Evolutionary conservation across 2,888 invertebrate genomes (phyloP), one percentile per base, ranked within the genome.

Genomic region (Caenorhabditis drosophilae): DNA sequence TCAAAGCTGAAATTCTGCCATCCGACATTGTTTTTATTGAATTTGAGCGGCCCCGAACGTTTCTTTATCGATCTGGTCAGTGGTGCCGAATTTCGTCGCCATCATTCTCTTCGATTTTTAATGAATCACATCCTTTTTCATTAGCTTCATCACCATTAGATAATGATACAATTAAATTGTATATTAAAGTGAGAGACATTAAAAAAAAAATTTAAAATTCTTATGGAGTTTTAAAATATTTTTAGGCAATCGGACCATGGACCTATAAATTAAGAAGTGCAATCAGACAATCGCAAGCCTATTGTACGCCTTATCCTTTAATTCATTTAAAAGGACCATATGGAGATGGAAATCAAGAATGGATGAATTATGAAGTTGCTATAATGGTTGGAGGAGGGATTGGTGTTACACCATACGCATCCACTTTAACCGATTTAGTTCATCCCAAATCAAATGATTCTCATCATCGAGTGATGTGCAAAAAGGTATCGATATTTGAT

Each of bases 311-410:
- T 1, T 81, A 73, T 47, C 83, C 83, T 0, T 53, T 76, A 36
- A 69, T 83, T 16, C 76, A 93, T 51, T 89, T 96, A 62, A 93
- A 94, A 84, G 95, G 95, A 7, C 96, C 96, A 0, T 96, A 93
- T 77, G 95, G 95, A 2, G 95, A 95, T 15, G 96, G 95, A 12
- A 96, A 96, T 86, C 95, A 96, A 63, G 79, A 81, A 44, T 81
- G 81, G 81, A 94, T 94, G 86, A 95, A 95, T 84, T 95, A 95
- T 83, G 80, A 81, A 84, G 93, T 95, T 11, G 95, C 95, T 0
- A 93, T 95, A 12, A 93, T 95, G 93, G 93, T 95, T 3, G 95
- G 95, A 1, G 95, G 94, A 23, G 95, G 95, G 9, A 96, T 96
- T 73, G 95, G 95, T 0, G 95, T 96, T 0, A 96, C 96, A 0